phyloP scores from a whole-genome alignment of 2,797 vertebrate species.

The Trichosurus vulpecula region DNA sequence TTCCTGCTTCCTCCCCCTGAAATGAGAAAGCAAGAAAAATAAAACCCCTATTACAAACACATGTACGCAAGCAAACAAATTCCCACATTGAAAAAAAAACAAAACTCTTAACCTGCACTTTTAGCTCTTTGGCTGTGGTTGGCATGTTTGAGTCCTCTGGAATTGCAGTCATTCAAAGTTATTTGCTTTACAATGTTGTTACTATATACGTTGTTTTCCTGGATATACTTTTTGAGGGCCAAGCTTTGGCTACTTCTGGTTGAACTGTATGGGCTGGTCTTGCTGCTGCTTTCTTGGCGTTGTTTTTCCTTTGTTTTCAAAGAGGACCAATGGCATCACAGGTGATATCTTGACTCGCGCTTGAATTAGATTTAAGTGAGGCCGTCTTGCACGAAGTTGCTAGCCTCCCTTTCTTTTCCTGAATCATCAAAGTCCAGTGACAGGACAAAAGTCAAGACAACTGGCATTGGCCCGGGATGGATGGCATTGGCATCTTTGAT shows the following conservation, averaged over 20 bases:
- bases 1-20: neutral
- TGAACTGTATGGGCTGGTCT: neutral
- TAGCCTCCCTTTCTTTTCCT: neutral
- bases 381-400: neutral
- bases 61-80: too few relatives aligned
- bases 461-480: neutral
- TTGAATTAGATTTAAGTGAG: neutral
- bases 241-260: neutral
- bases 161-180: too few relatives aligned
- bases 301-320: neutral
- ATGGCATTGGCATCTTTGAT: too few relatives aligned
- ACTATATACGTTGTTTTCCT: neutral
- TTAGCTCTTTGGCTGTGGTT: neutral
- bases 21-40: neutral
- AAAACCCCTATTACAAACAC: neutral
- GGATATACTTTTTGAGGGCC: neutral
- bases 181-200: too few relatives aligned
- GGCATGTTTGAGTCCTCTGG: too few relatives aligned
- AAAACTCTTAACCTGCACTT: neutral
- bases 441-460: neutral
- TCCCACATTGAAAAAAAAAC: too few relatives aligned
- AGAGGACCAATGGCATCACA: neutral
- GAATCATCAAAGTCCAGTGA: neutral
- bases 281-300: neutral
- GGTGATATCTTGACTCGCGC: too few relatives aligned